These are phyloP conservation scores for Drosophila maculinotata DNA, from an alignment of 2,888 invertebrate species.

Conservation along the genomic window DNA sequence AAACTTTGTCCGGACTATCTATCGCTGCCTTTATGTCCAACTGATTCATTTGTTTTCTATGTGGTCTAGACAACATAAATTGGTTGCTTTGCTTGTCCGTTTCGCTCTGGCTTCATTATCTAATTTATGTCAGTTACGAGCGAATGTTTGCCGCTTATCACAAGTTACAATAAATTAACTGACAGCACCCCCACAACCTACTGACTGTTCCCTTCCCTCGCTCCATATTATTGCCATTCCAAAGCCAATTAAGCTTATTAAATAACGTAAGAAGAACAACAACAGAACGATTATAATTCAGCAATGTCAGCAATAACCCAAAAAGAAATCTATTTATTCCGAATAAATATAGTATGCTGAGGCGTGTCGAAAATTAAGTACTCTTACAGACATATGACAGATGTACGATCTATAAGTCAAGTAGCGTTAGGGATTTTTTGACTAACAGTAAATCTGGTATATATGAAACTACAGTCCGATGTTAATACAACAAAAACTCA, in stretches of 20 bases:
- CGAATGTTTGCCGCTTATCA: constrained; percentile 69
- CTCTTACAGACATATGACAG: background rate
- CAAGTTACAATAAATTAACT: constrained; percentile 74
- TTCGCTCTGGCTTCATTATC: constrained; percentile 44
- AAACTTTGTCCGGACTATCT: constrained; percentile 12
- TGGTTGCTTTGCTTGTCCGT: constrained; percentile 20
- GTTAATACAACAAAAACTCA: no score
- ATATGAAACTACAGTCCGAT: no score
- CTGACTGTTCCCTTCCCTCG: no score
- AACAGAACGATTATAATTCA: constrained; percentile 32
- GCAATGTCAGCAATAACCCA: constrained; percentile 24
- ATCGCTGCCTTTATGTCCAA: background rate
- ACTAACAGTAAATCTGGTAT: no score
- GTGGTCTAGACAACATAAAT: constrained; percentile 66
- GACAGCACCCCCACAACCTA: constrained; percentile 35
- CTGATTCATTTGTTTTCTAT: constrained; percentile 1
- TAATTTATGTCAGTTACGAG: constrained; percentile 66
- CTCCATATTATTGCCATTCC: constrained; percentile 12
- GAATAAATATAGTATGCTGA: no score
- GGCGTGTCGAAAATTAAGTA: background rate
- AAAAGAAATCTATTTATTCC: constrained; percentile 1
- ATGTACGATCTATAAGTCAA: no score
- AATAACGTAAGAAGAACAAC: constrained; percentile 62
- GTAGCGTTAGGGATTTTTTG: no score
- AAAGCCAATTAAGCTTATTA: constrained; percentile 77